Evolutionary conservation across 1,140 invertebrate genomes (phyloP).

Genomic region (Drosophila murphyi): DNA sequence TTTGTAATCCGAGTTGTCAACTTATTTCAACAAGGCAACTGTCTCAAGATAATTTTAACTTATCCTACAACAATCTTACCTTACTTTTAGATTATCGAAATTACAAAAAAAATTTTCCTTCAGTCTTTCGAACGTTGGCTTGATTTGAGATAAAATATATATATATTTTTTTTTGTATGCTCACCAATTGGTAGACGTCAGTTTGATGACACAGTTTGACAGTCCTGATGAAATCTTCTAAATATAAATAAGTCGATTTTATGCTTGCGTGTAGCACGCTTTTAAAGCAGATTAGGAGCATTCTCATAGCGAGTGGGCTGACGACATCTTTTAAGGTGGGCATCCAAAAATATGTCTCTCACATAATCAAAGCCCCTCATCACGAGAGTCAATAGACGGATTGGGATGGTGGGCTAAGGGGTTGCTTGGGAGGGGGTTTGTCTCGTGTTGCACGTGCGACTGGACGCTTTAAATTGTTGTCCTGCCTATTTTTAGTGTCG

Average conservation of each 20-base stretch:
- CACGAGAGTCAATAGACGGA: neutral
- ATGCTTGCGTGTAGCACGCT: neutral
- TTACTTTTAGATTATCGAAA: too few relatives aligned
- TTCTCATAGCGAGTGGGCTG: constrained; percentile 1
- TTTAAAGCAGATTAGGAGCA: constrained; percentile 45
- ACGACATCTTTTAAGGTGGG: constrained; percentile 32
- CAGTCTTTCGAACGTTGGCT: too few relatives aligned
- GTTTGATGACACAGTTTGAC: neutral
- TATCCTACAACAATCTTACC: too few relatives aligned
- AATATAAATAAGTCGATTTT: constrained; percentile 44
- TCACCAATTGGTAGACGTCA: neutral
- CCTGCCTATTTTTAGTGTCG: constrained; percentile 53
- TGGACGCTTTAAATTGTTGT: constrained; percentile 39
- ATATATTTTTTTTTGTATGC: neutral
- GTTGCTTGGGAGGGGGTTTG: neutral
- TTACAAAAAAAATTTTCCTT: too few relatives aligned
- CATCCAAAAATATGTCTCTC: constrained; percentile 59
- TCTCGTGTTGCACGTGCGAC: constrained; percentile 71
- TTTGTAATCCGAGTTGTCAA: too few relatives aligned
- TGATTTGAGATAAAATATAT: too few relatives aligned
- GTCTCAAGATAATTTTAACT: too few relatives aligned
- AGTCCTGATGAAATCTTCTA: constrained; percentile 20
- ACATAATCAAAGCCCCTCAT: constrained; percentile 11
- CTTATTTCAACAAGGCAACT: too few relatives aligned
- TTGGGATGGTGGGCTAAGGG: too few relatives aligned